Conservation (phyloP, 2,888 invertebrate species). For the Blera fallax region DNA sequence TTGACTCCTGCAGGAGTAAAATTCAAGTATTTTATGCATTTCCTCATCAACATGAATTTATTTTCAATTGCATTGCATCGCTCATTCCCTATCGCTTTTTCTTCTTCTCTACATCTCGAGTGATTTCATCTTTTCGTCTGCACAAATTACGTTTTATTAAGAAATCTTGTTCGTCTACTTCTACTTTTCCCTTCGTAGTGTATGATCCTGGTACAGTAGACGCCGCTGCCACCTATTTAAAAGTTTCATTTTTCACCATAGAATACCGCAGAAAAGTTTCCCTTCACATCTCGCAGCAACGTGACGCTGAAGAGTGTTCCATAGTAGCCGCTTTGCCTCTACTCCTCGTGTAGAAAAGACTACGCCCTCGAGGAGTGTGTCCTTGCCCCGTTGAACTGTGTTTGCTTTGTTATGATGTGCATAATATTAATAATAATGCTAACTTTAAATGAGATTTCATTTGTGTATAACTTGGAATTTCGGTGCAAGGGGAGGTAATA, state of each 20-base stretch:
- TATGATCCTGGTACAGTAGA: neutral
- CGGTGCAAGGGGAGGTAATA: constrained; percentile 15
- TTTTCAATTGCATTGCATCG: constrained; percentile 7
- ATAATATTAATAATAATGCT: constrained; percentile 71
- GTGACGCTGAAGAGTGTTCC: neutral
- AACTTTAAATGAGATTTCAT: constrained; percentile 73
- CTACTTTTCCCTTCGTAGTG: neutral
- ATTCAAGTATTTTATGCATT: constrained; percentile 21
- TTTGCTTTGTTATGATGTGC: constrained; percentile 70
- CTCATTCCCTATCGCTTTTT: neutral
- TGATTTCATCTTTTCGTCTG: constrained; percentile 38
- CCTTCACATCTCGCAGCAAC: neutral
- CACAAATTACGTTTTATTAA: constrained; percentile 59
- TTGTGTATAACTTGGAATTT: constrained; percentile 57
- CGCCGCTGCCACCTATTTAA: constrained; percentile 45
- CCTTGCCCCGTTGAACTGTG: constrained; percentile 69
- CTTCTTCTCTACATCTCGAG: neutral
- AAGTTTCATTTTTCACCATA: constrained; percentile 55
- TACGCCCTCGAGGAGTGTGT: constrained; percentile 35
- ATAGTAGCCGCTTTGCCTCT: neutral
- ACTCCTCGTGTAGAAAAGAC: neutral
- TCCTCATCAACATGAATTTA: constrained; percentile 21
- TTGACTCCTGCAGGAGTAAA: constrained; percentile 19
- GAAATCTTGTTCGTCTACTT: constrained; percentile 25
- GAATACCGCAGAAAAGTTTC: constrained; percentile 67